These are phyloP conservation scores for Atherinosoma microstoma DNA, from an alignment of 2,797 vertebrate species.

Conservation along the genomic window DNA sequence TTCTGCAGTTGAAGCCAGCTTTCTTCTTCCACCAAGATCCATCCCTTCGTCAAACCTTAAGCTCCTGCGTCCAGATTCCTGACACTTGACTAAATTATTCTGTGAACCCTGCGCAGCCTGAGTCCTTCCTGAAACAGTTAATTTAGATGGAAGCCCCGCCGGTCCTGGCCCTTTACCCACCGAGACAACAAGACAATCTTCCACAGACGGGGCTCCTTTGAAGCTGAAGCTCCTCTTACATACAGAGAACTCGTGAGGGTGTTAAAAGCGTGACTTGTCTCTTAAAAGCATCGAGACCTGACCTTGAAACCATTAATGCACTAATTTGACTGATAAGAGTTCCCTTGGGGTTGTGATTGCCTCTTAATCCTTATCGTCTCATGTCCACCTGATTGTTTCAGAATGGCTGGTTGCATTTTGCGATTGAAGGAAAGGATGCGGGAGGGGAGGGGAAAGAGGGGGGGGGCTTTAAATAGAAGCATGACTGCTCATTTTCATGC, in stretches of 20 bases:
- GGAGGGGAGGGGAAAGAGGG: background rate
- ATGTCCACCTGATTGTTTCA: slow-evolving; percentile 49
- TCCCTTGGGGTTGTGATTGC: slow-evolving; percentile 42
- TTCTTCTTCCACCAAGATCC: too few relatives aligned
- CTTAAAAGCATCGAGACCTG: slow-evolving; percentile 60
- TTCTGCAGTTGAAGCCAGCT: too few relatives aligned
- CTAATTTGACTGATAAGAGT: slow-evolving; percentile 74
- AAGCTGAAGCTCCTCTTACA: slow-evolving; percentile 36
- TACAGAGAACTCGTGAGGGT: slow-evolving; percentile 26
- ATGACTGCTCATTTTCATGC: slow-evolving; percentile 27
- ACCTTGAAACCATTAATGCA: slow-evolving; percentile 66
- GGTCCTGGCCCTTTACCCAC: too few relatives aligned
- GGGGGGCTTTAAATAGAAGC: slow-evolving; percentile 54
- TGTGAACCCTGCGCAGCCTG: too few relatives aligned
- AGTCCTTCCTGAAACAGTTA: too few relatives aligned
- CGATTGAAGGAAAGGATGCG: slow-evolving; percentile 7
- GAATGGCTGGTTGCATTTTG: slow-evolving; percentile 24
- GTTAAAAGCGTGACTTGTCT: slow-evolving; percentile 54
- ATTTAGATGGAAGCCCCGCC: too few relatives aligned
- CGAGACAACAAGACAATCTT: background rate
- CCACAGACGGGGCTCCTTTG: slow-evolving; percentile 27
- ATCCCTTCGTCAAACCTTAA: too few relatives aligned
- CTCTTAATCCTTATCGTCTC: slow-evolving; percentile 59
- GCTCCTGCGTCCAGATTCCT: too few relatives aligned
- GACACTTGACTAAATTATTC: too few relatives aligned